phyloP scores from a whole-genome alignment of 2,888 invertebrate genomes.

The Miltochrista miniata region DNA sequence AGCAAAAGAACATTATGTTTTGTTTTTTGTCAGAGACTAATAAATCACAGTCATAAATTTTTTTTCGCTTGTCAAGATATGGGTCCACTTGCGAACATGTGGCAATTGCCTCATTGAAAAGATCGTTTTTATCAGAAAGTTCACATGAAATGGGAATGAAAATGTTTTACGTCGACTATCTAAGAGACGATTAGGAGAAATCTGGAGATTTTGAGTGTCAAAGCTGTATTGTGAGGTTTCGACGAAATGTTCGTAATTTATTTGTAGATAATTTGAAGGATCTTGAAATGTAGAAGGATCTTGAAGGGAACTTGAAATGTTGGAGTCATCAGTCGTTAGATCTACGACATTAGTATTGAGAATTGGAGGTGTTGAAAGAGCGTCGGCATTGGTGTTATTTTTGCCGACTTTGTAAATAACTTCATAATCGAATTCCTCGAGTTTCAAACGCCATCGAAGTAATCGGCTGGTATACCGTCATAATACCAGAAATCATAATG shows the following conservation, averaged over 20 bases:
- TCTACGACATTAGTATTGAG: background rate
- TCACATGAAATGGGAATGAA: slow-evolving; percentile 34
- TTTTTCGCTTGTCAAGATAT: slow-evolving; percentile 8
- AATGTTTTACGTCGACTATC: slow-evolving; percentile 36
- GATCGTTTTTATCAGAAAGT: slow-evolving; percentile 26
- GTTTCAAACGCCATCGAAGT: no score
- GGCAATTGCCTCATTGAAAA: slow-evolving; percentile 33
- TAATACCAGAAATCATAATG: no score
- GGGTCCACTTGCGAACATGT: slow-evolving; percentile 26
- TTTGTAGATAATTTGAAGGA: slow-evolving; percentile 7
- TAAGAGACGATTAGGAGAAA: slow-evolving; percentile 31
- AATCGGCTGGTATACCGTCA: no score
- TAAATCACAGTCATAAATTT: slow-evolving; percentile 33
- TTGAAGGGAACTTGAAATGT: no score
- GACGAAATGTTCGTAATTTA: slow-evolving; percentile 43
- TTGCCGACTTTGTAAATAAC: no score
- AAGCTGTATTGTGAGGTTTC: slow-evolving; percentile 20
- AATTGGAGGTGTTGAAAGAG: no score
- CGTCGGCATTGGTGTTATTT: no score
- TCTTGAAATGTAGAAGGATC: no score
- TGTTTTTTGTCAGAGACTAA: slow-evolving; percentile 35
- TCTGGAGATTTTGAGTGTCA: slow-evolving; percentile 25
- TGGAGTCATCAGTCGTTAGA: background rate
- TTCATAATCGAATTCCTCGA: no score
- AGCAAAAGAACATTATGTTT: slow-evolving; percentile 15